Evolutionary conservation across 2,888 invertebrate species (phyloP), one percentile per base, ranked within the genome.

Genomic region (Drosophila prostipennis): DNA sequence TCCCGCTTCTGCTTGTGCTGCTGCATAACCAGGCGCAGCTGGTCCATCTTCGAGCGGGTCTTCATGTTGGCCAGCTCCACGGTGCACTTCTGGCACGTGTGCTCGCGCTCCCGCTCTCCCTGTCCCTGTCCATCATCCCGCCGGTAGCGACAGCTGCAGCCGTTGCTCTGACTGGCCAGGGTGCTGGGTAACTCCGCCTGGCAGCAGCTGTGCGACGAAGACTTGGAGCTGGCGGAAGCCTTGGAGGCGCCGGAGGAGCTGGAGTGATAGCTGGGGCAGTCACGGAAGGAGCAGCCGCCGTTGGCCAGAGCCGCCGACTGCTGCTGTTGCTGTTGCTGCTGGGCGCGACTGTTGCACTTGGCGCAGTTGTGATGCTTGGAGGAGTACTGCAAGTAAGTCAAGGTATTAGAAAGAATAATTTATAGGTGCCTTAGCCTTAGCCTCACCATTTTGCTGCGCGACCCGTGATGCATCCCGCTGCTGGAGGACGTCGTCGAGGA

Each of bases 11-110:
- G 96, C 75, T 97, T 95, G 85, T 96, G 94, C 91, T 98, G 97
- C 82, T 97, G 97, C 96, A 98, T 96, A 64, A 98, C 96, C 78
- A 96, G 94, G 78, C 97, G 95, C 57, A 98, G 93, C 77, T 96
- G 96, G 89, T 97, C 96, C 91, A 98, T 94, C 92, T 98, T 98
- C 79, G 96, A 96, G 86, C 96, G 95, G 7, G 96, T 96, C 81
- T 96, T 96, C 79, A 94, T 94, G 90, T 96, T 96, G 77, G 96
- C 96, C 89, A 94, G 92, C 52, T 95, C 95, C 61, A 94, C 91
- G 16, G 87, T 79, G 81, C 93, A 95, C 92, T 91, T 93, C 37
- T 89, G 85, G 77, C 92, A 92, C 76, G 89, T 89, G 65, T 86
- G 82, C 51, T 89, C 89, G 6, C 83, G 78, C 53, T 80, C 46